Conservation (phyloP, 1,140 invertebrate genomes). For the Teleopsis dalmanni region DNA sequence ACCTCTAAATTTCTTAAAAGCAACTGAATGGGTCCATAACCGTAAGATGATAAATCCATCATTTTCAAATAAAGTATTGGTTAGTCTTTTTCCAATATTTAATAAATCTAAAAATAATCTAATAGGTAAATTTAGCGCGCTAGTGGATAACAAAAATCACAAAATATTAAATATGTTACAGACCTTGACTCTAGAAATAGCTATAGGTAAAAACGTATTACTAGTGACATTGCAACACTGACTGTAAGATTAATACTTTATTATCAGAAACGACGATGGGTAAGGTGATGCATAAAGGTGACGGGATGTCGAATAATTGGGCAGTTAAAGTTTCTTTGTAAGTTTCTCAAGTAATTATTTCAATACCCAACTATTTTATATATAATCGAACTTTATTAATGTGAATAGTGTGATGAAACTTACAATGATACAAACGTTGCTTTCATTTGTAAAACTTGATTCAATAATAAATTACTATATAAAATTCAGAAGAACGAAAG, state of each 20-base stretch:
- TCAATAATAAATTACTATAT: too few species aligned
- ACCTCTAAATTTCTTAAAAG: too few species aligned
- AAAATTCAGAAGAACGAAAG: not conserved
- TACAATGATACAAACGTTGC: not conserved
- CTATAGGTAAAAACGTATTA: not conserved
- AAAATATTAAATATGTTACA: not conserved
- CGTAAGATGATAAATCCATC: conserved; percentile 1
- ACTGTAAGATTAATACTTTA: not conserved
- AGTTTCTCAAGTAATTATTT: conserved; percentile 6
- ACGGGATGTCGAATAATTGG: conserved; percentile 1
- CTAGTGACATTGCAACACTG: not conserved
- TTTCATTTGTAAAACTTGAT: conserved; percentile 3
- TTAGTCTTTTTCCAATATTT: conserved; percentile 3
- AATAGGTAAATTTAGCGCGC: not conserved
- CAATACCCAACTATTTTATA: not conserved
- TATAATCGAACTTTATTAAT: not conserved
- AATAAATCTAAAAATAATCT: not conserved
- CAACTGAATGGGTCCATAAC: not conserved
- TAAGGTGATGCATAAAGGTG: conserved; percentile 5
- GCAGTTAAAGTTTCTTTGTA: not conserved
- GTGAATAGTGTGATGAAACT: not conserved
- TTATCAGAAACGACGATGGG: conserved; percentile 11
- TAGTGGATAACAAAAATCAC: not conserved
- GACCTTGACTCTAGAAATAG: not conserved
- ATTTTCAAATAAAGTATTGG: not conserved